These are phyloP conservation scores for Boleophthalmus pectinirostris DNA, from an alignment of 2,113 vertebrate genomes.

Conservation along the genomic window DNA sequence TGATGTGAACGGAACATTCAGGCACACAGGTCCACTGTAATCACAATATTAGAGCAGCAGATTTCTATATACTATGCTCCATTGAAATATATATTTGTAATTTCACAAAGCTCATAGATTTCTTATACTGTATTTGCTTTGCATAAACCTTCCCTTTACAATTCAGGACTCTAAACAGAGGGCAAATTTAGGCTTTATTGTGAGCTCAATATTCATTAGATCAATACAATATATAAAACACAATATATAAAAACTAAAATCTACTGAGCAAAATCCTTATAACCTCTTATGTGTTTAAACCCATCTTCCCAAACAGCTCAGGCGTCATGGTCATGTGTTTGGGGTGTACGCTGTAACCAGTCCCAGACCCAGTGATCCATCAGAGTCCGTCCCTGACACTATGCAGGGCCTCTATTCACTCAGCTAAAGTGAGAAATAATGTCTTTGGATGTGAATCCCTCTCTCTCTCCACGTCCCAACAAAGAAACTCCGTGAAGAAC, in stretches of 20 bases:
- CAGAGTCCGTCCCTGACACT: conserved; percentile 51
- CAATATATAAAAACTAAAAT: background rate
- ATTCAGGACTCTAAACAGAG: too few species aligned
- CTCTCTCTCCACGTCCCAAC: conserved; percentile 18
- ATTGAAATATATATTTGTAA: too few species aligned
- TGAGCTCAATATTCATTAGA: background rate
- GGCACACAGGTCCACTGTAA: background rate
- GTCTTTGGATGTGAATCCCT: conserved; percentile 41
- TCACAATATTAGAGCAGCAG: too few species aligned
- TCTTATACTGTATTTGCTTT: too few species aligned
- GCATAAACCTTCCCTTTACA: too few species aligned
- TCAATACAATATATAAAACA: background rate
- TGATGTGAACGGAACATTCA: conserved; percentile 58
- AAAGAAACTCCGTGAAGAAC: conserved; percentile 37
- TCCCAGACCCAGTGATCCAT: conserved; percentile 65
- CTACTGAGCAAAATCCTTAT: background rate
- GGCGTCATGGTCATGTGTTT: conserved; percentile 51
- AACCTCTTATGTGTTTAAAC: conserved; percentile 40
- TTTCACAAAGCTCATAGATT: too few species aligned
- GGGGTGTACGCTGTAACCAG: conserved; percentile 58
- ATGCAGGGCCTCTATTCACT: conserved; percentile 50
- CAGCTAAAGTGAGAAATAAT: conserved; percentile 56
- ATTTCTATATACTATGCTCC: too few species aligned
- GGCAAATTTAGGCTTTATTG: background rate
- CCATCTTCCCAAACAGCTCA: conserved; percentile 54